A percentile compares a stretch with the other conserved stretches of the same genome.
phyloP scores from a whole-genome alignment of 1,140 invertebrate genomes.

The Aethina tumida region DNA sequence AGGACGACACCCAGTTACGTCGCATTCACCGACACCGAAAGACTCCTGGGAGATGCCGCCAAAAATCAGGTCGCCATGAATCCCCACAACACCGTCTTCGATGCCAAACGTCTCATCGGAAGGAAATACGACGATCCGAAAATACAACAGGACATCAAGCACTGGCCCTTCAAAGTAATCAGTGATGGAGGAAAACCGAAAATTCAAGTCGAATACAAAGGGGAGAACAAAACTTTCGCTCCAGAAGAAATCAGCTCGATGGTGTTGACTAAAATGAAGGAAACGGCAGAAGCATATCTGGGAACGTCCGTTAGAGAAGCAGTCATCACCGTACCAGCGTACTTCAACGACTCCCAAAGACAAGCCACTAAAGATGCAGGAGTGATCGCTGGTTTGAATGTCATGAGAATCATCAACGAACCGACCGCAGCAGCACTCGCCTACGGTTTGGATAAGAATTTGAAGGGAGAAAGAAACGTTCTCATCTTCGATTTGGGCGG shows the following conservation, averaged over 20 bases:
- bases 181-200: constrained; percentile 45
- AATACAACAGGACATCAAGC: constrained; percentile 53
- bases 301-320: constrained; percentile 37
- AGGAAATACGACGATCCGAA: constrained; percentile 54
- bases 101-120: constrained; percentile 54
- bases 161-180: constrained; percentile 57
- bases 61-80: constrained; percentile 64
- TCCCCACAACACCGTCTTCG: constrained; percentile 75
- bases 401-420: constrained; percentile 67
- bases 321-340: constrained; percentile 46
- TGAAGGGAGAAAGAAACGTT: constrained; percentile 54
- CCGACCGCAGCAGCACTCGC: too few relatives aligned
- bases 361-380: constrained; percentile 59
- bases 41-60: constrained; percentile 51
- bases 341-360: constrained; percentile 57
- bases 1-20: constrained; percentile 86
- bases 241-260: constrained; percentile 65
- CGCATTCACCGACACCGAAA: constrained; percentile 64
- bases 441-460: too few relatives aligned
- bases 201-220: constrained; percentile 5
- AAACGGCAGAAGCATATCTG: constrained; percentile 44
- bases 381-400: constrained; percentile 49
- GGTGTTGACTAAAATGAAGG: constrained; percentile 50
- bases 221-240: constrained; percentile 58
- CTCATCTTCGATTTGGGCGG: constrained; percentile 55